Evolutionary conservation across 1,140 invertebrate genomes (phyloP), one percentile per base, ranked within the genome.

Genomic region (Luehdorfia chinensis): DNA sequence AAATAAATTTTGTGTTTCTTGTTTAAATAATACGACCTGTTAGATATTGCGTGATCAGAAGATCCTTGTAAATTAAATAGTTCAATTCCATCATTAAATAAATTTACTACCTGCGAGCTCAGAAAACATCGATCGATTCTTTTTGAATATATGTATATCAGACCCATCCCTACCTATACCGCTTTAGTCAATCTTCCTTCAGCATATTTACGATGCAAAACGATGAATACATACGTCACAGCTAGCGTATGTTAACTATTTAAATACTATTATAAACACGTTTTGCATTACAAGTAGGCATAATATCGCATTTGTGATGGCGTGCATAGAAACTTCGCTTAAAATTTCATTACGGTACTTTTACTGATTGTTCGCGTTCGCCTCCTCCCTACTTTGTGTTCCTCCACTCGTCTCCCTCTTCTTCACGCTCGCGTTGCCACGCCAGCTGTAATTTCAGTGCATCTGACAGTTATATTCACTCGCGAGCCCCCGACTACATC

Each of bases 401-500:
- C 25, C 25, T 30, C 39, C 15, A 16, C 18, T 41, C 23, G 23
- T 14, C 37, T 30, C 39, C 39, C 39, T 43, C 39, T 43, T 43
- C 39, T 43, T 43, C 23, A 43, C 39, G 39, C 5, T 43, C 15
- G 25, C 39, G 39, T 43, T 43, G 9, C 39, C 25, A 14, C 39
- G 39, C 39, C 25, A 28, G 25, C 39, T 23, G 33, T 41, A 55
- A 47, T 50, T 41, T 47, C 43, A 47, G 36, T 61, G 47, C 50
- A 61, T 60, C 47, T 61, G 54, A 39, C 50, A 45, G 32, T 25
- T 50, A 57, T 58, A 55, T 62, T 52, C 58, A 50, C 49, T 55
- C 31, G 46, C 27, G 33, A 14, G 23, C 36, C 23, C 8, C 25
- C 14, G 39, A 28, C 27, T 39, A 41, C 31, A 54, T 49, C 48